A percentile compares a stretch with the other conserved stretches of the same genome.
Evolutionary conservation across 2,888 invertebrate species (phyloP).

Genomic region (Tenthredo distinguenda): DNA sequence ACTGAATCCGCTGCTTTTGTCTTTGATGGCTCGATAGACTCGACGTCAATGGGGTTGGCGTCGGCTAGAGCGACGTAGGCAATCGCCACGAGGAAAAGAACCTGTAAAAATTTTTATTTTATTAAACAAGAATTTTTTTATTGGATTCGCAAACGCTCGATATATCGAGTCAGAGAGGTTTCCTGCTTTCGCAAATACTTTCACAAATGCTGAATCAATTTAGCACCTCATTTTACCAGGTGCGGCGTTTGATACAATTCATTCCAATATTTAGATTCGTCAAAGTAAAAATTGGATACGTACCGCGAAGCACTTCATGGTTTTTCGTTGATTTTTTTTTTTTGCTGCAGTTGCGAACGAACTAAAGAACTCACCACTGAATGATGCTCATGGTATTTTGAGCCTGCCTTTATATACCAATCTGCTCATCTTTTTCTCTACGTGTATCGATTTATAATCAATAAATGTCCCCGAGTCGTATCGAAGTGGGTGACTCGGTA

Average conservation of each 20-base stretch:
- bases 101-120: conserved; percentile 58
- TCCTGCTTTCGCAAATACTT: not conserved
- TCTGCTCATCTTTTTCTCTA: conserved; percentile 59
- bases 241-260: not conserved
- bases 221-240: not conserved
- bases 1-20: conserved; percentile 59
- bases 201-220: not conserved
- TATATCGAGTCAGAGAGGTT: not conserved
- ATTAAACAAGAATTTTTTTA: not conserved
- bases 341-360: conserved; percentile 55
- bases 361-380: conserved; percentile 59
- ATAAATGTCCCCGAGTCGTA: conserved; percentile 36
- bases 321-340: conserved; percentile 57
- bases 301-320: conserved; percentile 73
- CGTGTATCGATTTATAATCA: conserved; percentile 65
- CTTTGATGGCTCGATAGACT: conserved; percentile 67
- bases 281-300: conserved; percentile 59
- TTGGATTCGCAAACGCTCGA: not conserved
- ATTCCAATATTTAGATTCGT: not conserved
- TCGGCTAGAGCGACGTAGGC: conserved; percentile 65
- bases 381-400: conserved; percentile 66
- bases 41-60: conserved; percentile 68
- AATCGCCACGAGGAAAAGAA: conserved; percentile 67
- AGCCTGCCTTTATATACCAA: conserved; percentile 69
- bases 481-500: conserved; percentile 39